These are phyloP conservation scores for Actinemys pallida DNA, from an alignment of 2,113 vertebrate genomes.

Conservation along the genomic window DNA sequence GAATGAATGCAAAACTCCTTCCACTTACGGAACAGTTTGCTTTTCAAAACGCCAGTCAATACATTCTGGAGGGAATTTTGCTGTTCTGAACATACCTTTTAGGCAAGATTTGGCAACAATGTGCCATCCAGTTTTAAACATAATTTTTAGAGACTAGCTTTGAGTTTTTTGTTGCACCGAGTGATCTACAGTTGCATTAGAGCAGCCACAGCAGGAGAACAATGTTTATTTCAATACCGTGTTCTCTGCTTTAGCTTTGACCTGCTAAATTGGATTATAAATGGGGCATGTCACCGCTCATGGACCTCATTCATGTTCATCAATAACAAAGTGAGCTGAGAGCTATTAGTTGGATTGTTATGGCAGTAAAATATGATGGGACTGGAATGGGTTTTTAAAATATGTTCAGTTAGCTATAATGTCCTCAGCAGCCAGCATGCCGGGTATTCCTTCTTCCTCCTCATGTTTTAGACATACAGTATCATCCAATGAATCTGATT, in stretches of 20 bases:
- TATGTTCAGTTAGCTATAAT: not conserved
- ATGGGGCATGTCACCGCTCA: constrained; percentile 38
- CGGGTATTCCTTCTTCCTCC: not conserved
- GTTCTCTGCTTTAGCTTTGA: constrained; percentile 31
- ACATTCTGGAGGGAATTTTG: not conserved
- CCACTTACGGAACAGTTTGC: not conserved
- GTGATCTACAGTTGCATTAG: not conserved
- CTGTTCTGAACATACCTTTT: not conserved
- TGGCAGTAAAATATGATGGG: constrained; percentile 10
- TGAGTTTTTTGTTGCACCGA: not conserved
- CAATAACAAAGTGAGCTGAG: constrained; percentile 38
- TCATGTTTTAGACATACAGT: not conserved
- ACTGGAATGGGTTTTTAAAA: not conserved
- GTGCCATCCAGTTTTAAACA: not conserved
- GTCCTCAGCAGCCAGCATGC: not conserved
- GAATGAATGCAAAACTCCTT: rapidly evolving
- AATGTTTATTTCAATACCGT: not conserved
- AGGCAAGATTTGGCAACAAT: not conserved
- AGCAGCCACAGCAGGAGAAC: constrained; percentile 28
- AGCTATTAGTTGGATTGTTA: not conserved
- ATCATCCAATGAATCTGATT: not conserved
- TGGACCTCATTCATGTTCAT: constrained; percentile 40
- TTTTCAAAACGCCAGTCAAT: not conserved
- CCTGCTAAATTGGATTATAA: constrained; percentile 67
- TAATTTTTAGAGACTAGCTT: not conserved